phyloP scores from a whole-genome alignment of 2,797 vertebrate genomes.

The Pangasius mekongensis region DNA sequence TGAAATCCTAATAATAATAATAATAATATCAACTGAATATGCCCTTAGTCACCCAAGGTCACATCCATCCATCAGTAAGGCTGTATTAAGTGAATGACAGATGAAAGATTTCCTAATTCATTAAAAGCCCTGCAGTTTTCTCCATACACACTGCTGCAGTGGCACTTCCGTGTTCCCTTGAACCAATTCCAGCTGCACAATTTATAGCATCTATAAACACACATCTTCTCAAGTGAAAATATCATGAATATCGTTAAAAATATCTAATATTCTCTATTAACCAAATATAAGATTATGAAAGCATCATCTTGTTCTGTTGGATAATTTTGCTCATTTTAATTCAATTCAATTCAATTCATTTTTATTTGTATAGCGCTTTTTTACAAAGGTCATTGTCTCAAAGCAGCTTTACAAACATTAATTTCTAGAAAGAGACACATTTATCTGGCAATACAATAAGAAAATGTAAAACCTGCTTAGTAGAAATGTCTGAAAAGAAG shows the following conservation, averaged over 20 bases:
- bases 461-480: neutral
- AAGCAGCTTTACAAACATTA: no score
- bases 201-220: neutral
- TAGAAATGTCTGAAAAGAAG: neutral
- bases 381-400: no score
- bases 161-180: neutral
- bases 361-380: no score
- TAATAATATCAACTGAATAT: neutral
- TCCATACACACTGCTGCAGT: constrained; percentile 2
- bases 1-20: neutral
- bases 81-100: neutral
- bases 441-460: neutral
- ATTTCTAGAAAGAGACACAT: neutral
- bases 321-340: neutral
- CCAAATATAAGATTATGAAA: neutral
- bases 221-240: neutral
- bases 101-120: neutral
- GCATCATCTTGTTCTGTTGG: neutral
- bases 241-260: no score
- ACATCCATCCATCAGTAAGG: neutral
- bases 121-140: neutral
- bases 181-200: neutral
- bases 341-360: no score
- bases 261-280: neutral
- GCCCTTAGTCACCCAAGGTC: neutral